A percentile compares a stretch with the other conserved stretches of the same genome.
These are phyloP conservation scores for Enteromius mattozi DNA, from an alignment of 2,797 vertebrate species.

Conservation along the genomic window DNA sequence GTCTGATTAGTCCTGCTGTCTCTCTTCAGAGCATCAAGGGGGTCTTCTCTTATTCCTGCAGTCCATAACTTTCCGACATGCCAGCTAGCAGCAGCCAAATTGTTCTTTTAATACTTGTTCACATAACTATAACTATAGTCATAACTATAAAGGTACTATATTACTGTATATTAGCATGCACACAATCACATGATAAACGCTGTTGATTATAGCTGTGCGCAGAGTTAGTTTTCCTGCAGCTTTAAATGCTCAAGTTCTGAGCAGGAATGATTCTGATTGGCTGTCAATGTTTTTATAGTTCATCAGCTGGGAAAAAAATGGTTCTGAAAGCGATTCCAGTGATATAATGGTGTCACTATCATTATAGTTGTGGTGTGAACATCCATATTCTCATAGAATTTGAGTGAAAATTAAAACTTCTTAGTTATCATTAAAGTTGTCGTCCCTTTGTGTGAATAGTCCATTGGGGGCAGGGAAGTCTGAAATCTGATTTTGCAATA, in stretches of 20 bases:
- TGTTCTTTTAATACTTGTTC: conserved; percentile 2
- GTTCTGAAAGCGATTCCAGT: background rate
- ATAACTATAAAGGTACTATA: background rate
- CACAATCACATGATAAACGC: background rate
- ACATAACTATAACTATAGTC: background rate
- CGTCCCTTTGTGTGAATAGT: background rate
- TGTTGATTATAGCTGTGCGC: background rate
- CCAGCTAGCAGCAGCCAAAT: background rate
- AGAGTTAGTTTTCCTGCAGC: background rate
- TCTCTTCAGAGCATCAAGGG: conserved; percentile 42
- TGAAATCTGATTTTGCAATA: background rate
- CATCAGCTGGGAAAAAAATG: background rate
- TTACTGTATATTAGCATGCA: background rate
- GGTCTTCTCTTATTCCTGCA: conserved; percentile 14
- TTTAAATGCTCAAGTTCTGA: background rate
- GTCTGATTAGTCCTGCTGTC: conserved; percentile 54
- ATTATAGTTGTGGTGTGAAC: no score
- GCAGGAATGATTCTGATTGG: background rate
- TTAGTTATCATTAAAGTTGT: background rate
- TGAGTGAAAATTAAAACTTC: background rate
- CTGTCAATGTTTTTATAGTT: background rate
- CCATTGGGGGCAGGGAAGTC: background rate
- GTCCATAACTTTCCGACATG: background rate
- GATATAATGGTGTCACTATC: background rate
- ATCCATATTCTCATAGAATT: background rate